Percentiles rank a stretch among this genome's conserved stretches.
These are phyloP conservation scores for Limnephilus auricula DNA, from an alignment of 2,888 invertebrate genomes.

Conservation along the genomic window DNA sequence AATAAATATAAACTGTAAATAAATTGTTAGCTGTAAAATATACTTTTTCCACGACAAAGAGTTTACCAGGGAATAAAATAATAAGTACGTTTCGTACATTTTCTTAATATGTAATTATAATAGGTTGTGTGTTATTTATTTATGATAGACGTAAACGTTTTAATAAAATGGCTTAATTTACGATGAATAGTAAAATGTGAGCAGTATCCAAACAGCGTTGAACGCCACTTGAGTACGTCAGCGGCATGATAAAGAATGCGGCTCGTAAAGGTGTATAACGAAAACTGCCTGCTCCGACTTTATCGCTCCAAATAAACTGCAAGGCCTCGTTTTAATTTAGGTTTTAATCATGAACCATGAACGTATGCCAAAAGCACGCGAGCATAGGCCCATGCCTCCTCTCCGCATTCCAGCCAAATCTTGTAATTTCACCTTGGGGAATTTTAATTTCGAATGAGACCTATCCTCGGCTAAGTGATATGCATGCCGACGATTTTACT, in stretches of 20 bases:
- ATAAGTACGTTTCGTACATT: not conserved
- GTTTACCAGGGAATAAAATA: not conserved
- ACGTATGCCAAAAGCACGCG: slow-evolving; percentile 61
- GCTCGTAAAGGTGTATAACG: slow-evolving; percentile 55
- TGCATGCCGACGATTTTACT: not conserved
- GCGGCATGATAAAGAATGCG: slow-evolving; percentile 56
- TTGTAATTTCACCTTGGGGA: slow-evolving; percentile 35
- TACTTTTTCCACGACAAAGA: not conserved
- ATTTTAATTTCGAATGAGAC: slow-evolving; percentile 49
- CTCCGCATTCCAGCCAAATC: slow-evolving; percentile 55
- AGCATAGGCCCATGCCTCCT: slow-evolving; percentile 43
- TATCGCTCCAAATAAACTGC: slow-evolving; percentile 56
- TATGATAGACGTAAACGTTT: not conserved
- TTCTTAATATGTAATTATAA: not conserved
- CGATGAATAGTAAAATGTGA: not conserved
- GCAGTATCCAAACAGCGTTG: not conserved
- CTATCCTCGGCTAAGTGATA: slow-evolving; percentile 5
- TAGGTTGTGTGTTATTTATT: not conserved
- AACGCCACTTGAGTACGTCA: not conserved
- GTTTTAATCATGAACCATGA: slow-evolving; percentile 61
- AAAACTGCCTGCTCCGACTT: slow-evolving; percentile 56
- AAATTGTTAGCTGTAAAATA: no score
- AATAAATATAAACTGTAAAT: not conserved
- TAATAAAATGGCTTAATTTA: not conserved
- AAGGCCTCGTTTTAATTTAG: slow-evolving; percentile 63